phyloP scores from a whole-genome alignment of 2,888 invertebrate species.

The Deilephila elpenor region DNA sequence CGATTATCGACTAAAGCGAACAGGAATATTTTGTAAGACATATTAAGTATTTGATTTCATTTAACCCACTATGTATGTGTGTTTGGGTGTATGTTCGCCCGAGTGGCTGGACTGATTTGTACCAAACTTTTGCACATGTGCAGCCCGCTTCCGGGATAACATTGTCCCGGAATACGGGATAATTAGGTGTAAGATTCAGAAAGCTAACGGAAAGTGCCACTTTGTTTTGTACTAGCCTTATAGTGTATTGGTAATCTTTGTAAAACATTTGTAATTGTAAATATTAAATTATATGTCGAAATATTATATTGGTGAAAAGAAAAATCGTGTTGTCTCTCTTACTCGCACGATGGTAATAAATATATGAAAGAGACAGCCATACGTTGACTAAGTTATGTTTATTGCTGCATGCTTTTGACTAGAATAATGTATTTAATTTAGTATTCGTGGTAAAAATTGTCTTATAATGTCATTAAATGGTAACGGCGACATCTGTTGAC shows the following conservation, averaged over 20 bases:
- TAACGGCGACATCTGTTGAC: not conserved
- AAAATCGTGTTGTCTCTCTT: slow-evolving; percentile 3
- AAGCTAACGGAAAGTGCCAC: slow-evolving; percentile 19
- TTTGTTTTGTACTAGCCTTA: slow-evolving; percentile 25
- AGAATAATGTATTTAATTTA: not conserved
- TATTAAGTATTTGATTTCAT: slow-evolving; percentile 24
- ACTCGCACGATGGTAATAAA: slow-evolving; percentile 1
- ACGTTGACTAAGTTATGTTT: slow-evolving; percentile 2
- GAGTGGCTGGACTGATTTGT: slow-evolving; percentile 25
- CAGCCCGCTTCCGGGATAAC: not conserved
- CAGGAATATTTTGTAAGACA: slow-evolving; percentile 18
- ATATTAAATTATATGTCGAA: slow-evolving; percentile 17
- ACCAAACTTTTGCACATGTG: slow-evolving; percentile 15
- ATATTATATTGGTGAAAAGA: not conserved
- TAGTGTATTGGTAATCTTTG: slow-evolving; percentile 26
- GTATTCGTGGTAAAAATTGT: not conserved
- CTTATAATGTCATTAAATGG: not conserved
- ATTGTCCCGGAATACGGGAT: slow-evolving; percentile 4
- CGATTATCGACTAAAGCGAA: slow-evolving; percentile 17
- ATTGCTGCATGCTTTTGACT: slow-evolving; percentile 10
- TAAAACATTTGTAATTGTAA: slow-evolving; percentile 10
- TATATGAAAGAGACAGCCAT: slow-evolving; percentile 22
- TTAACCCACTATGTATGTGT: slow-evolving; percentile 18
- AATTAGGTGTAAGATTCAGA: slow-evolving; percentile 21
- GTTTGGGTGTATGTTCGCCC: slow-evolving; percentile 16